phyloP scores from a whole-genome alignment of 2,113 vertebrate species.

The Mesocricetus auratus region DNA sequence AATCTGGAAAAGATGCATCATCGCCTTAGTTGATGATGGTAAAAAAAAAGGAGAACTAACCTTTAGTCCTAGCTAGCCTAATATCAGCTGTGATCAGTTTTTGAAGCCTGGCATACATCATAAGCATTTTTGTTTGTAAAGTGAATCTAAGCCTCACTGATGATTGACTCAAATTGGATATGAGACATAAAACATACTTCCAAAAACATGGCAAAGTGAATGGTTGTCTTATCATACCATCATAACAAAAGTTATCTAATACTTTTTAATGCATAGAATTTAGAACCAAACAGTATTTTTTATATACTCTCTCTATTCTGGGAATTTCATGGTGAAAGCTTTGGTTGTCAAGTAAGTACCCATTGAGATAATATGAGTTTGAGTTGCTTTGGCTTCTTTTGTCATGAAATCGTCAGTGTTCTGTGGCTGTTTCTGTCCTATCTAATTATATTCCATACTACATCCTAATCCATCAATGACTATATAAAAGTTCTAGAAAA shows the following conservation, averaged over 20 bases:
- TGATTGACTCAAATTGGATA: not conserved
- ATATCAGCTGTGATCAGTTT: not conserved
- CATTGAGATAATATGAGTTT: not conserved
- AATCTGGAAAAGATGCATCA: not conserved
- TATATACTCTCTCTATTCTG: not conserved
- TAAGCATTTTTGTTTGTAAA: not conserved
- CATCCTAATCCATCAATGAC: not conserved
- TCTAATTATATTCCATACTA: not conserved
- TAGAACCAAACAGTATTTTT: not conserved
- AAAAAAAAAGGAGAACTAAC: not conserved
- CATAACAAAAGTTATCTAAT: not conserved
- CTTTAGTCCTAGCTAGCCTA: not conserved
- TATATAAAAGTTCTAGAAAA: not conserved
- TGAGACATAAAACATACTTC: not conserved
- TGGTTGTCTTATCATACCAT: not conserved
- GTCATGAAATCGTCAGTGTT: not conserved
- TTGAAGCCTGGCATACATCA: not conserved
- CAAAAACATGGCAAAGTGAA: not conserved
- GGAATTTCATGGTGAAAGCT: not conserved
- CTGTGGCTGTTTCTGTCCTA: not conserved
- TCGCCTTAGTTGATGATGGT: not conserved
- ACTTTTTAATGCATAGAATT: not conserved
- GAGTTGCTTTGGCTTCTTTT: not conserved
- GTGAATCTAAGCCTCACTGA: not conserved
- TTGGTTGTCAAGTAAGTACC: not conserved